Percentiles rank a stretch among this genome's conserved stretches.
phyloP scores from a whole-genome alignment of 2,888 invertebrate species.

The Brassicogethes aeneus region DNA sequence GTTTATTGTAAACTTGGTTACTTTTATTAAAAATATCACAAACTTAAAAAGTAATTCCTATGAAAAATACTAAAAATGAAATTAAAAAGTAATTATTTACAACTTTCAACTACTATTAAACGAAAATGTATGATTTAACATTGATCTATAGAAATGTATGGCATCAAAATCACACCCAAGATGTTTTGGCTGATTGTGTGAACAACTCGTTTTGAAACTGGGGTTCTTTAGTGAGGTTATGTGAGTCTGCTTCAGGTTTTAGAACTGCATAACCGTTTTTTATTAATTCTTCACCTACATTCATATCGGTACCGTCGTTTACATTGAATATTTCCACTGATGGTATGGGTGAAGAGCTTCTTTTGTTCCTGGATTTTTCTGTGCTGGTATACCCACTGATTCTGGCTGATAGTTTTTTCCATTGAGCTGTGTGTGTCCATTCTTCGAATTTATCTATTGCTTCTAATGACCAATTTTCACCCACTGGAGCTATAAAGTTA shows the following conservation, averaged over 20 bases:
- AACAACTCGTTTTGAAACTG: background rate
- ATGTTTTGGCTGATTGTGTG: too few relatives aligned
- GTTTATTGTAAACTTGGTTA: too few relatives aligned
- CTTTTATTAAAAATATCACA: too few relatives aligned
- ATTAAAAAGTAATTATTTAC: too few relatives aligned
- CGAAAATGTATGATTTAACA: too few relatives aligned
- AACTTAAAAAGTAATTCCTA: too few relatives aligned
- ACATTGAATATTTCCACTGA: conserved; percentile 68
- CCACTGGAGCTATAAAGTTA: conserved; percentile 32
- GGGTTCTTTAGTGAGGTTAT: background rate
- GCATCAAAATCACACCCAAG: too few relatives aligned
- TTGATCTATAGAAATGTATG: too few relatives aligned
- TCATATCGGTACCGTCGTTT: conserved; percentile 52
- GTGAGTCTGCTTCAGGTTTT: conserved; percentile 27
- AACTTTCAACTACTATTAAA: too few relatives aligned
- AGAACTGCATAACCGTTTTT: conserved; percentile 49
- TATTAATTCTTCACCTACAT: conserved; percentile 54
- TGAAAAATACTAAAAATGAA: too few relatives aligned
- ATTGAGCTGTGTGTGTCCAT: conserved; percentile 64
- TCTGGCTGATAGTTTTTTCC: conserved; percentile 70
- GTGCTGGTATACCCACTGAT: conserved; percentile 63
- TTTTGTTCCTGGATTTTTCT: conserved; percentile 39
- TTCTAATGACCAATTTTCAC: conserved; percentile 52
- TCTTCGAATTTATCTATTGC: conserved; percentile 62
- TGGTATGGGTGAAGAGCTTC: conserved; percentile 65